Base-by-base conservation (phyloP, 2,113 vertebrate species). In the Ranitomeya imitator region DNA sequence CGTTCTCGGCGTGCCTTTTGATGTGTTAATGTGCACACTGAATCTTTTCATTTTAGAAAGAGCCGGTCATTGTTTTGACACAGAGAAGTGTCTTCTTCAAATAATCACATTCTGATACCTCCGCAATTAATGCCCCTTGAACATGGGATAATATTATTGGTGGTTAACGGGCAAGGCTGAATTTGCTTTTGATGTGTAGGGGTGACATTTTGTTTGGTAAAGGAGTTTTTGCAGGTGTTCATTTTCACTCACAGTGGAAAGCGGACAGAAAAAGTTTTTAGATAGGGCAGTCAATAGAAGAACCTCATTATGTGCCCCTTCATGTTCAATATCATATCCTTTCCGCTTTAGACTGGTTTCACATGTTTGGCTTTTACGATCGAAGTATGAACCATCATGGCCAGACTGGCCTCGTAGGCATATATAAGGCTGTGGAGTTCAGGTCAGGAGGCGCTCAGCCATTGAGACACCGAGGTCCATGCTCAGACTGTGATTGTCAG, bases 1-100 rank as follows among this genome's bases (percentile, higher is more conserved):
- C 45, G 94, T 94, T 89, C 94, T 94, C 94, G 94, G 92, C 89
- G 92, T 91, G 86, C 89, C 93, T 95, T 99, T 99, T 99, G 97
- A 99, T 98, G 96, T 98, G 96, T 94, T 96, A 97, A 97, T 97
- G 93, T 78, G 92, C 89, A 90, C 93, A 92, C 93, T 94, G 94
- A 93, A 90, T 92, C 93, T 93, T 93, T 96, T 96, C 93, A 95
- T 94, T 94, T 93, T 92, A 82, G 57, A 81, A 96, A 97, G 95
- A 95, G 94, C 93, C 93, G 92, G 92, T 92, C 93, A 93, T 95
- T 95, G 94, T 96, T 96, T 93, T 77, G 78, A 93, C 93, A 92
- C 88, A 90, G 90, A 94, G 92, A 93, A 92, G 91, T 83, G 55
- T 92, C 92, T 78, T 90, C 93, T 91, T 89, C 90, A 31, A 88